A percentile compares a stretch with the other conserved stretches of the same genome.
These are phyloP conservation scores for Masnerella sp. DNA, from an alignment of 2,888 invertebrate genomes.

Conservation along the genomic window DNA sequence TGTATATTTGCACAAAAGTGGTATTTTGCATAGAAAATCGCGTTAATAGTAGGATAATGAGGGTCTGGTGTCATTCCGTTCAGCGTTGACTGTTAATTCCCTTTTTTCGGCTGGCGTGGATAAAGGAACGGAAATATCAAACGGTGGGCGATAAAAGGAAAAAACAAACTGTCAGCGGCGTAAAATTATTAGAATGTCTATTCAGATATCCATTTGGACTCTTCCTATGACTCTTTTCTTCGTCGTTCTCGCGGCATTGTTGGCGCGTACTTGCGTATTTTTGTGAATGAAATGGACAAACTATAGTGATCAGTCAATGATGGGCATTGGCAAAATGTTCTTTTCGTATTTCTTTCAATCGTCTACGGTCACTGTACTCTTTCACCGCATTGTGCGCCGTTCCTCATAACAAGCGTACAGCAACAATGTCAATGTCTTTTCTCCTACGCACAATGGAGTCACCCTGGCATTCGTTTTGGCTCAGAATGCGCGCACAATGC, in stretches of 20 bases:
- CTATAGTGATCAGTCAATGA: constrained; percentile 63
- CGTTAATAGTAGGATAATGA: no score
- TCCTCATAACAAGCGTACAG: constrained; percentile 66
- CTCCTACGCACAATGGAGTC: constrained; percentile 64
- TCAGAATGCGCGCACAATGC: constrained; percentile 62
- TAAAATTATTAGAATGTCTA: constrained; percentile 57
- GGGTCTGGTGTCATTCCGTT: no score
- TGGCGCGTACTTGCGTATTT: constrained; percentile 64
- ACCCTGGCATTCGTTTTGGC: constrained; percentile 62
- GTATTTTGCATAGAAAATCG: no score
- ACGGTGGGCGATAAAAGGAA: constrained; percentile 40
- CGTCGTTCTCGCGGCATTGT: constrained; percentile 45
- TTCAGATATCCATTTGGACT: constrained; percentile 58
- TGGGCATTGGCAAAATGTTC: constrained; percentile 62
- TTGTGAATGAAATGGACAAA: constrained; percentile 64
- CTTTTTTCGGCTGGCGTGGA: no score
- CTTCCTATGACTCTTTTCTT: constrained; percentile 45
- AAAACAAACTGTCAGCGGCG: constrained; percentile 56
- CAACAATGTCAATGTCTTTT: constrained; percentile 68
- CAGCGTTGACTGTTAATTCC: not conserved
- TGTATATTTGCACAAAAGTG: no score
- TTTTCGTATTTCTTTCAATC: constrained; percentile 62
- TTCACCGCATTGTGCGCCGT: constrained; percentile 63
- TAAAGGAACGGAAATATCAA: constrained; percentile 49
- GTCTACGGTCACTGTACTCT: constrained; percentile 65